Conservation (phyloP, 2,888 invertebrate genomes). For the Tenthredo amoena region DNA sequence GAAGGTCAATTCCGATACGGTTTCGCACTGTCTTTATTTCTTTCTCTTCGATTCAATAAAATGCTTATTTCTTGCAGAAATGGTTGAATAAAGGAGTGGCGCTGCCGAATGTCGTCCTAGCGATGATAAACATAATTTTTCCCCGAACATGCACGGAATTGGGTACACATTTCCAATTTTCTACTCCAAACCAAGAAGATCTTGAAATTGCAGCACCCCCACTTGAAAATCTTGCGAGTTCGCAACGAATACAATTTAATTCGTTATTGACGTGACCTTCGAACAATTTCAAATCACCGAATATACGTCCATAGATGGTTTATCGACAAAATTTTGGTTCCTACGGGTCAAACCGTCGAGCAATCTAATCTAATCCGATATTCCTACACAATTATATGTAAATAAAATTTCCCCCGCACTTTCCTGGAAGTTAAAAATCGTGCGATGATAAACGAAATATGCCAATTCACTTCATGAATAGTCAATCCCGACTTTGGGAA, state of each 20-base stretch:
- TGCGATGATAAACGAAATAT: not conserved
- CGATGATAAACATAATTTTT: not conserved
- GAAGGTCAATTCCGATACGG: slow-evolving; percentile 16
- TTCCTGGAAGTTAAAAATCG: not conserved
- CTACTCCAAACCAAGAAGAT: not conserved
- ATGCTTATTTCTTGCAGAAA: not conserved
- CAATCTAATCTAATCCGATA: not conserved
- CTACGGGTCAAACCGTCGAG: not conserved
- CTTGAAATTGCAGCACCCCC: not conserved
- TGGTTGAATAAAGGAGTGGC: slow-evolving; percentile 41
- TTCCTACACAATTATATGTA: not conserved
- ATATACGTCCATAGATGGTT: not conserved
- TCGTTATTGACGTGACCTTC: slow-evolving; percentile 28
- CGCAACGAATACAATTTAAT: not conserved
- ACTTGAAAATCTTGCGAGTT: not conserved
- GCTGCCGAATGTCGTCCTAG: not conserved
- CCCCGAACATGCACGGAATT: not conserved
- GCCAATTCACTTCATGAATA: not conserved
- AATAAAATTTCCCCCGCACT: not conserved
- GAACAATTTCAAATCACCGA: not conserved
- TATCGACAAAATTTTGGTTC: not conserved
- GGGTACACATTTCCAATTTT: not conserved
- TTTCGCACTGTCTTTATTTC: not conserved
- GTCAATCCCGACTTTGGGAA: not conserved
- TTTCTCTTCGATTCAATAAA: not conserved